Evolutionary conservation across 2,888 invertebrate species (phyloP).

Genomic region (Vesta saturnalis): DNA sequence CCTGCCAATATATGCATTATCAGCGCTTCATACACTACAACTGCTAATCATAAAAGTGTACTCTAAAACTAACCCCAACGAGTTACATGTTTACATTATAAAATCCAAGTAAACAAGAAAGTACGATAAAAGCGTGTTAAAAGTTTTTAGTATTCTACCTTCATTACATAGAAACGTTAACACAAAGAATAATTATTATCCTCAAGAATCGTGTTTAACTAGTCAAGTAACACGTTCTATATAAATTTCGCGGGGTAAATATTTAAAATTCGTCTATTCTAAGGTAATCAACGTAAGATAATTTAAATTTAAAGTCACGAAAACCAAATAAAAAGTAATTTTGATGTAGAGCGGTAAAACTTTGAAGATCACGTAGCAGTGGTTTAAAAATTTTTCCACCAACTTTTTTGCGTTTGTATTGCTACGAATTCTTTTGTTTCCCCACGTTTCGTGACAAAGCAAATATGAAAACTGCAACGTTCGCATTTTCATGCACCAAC

Average conservation of each 20-base stretch:
- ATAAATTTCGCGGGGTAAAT: not conserved
- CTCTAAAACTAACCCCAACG: too few species aligned
- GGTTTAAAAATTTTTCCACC: constrained; percentile 24
- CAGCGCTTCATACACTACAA: too few species aligned
- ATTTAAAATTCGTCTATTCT: not conserved
- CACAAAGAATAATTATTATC: not conserved
- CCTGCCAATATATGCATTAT: too few species aligned
- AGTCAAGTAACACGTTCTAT: not conserved
- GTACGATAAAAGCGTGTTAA: too few species aligned
- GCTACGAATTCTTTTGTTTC: constrained; percentile 24
- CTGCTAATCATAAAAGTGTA: too few species aligned
- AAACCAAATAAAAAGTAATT: constrained; percentile 24
- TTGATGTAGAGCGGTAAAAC: constrained; percentile 24
- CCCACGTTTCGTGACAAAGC: constrained; percentile 27
- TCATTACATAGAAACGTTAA: not conserved
- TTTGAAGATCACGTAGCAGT: constrained; percentile 26
- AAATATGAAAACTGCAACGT: constrained; percentile 22
- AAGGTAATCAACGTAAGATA: constrained; percentile 9
- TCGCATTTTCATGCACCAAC: constrained; percentile 10
- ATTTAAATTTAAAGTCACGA: constrained; percentile 18
- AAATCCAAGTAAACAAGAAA: too few species aligned
- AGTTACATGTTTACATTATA: too few species aligned
- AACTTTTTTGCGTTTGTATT: constrained; percentile 25
- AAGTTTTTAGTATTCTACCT: too few species aligned
- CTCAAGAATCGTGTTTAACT: not conserved